Evolutionary conservation across 2,113 vertebrate species (phyloP), one percentile per base, ranked within the genome.

Genomic region (Dunckerocampus dactyliophorus): DNA sequence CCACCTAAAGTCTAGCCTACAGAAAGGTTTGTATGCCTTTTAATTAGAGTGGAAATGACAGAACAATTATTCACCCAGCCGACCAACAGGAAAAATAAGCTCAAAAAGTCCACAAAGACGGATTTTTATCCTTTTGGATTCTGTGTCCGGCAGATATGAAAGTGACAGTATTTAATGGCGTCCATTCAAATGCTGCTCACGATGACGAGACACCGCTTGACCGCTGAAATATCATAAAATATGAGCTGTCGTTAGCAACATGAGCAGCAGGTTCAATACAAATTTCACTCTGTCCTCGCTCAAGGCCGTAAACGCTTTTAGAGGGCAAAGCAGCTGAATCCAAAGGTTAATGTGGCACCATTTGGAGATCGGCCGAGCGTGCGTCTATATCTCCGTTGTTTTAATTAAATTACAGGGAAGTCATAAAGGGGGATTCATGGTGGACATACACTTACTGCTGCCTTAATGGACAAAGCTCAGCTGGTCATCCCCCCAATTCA

Each of bases 321-420:
- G 79, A 80, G 76, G 76, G 72, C 75, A 67, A 80, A 72, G 72
- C 71, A 74, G 78, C 76, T 67, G 71, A 62, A 75, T 73, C 63
- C 67, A 83, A 82, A 86, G 87, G 85, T 88, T 87, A 87, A 84
- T 85, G 80, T 80, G 82, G 61, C 65, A 47, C 69, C 77, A 85
- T 88, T 83, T 43, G 85, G 80, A 71, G 69, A 82, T 70, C 52
- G 60, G 71, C 77, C 61, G 70, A 63, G 77, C 75, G 67, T 72
- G 77, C 71, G 54, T 82, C 1, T 2, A 76, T 63, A 77, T 85
- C 77, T 75, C 75, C 80, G 75, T 84, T 84, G 75, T 76, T 89
- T 87, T 88, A 89, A 89, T 89, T 83, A 81, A 85, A 86, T 88
- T 82, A 86, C 73, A 82, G 68, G 47, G 61, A 82, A 76, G 68